These are phyloP conservation scores for Sinodicranocentrus sp. DNA, from an alignment of 2,888 invertebrate species.

Conservation along the genomic window DNA sequence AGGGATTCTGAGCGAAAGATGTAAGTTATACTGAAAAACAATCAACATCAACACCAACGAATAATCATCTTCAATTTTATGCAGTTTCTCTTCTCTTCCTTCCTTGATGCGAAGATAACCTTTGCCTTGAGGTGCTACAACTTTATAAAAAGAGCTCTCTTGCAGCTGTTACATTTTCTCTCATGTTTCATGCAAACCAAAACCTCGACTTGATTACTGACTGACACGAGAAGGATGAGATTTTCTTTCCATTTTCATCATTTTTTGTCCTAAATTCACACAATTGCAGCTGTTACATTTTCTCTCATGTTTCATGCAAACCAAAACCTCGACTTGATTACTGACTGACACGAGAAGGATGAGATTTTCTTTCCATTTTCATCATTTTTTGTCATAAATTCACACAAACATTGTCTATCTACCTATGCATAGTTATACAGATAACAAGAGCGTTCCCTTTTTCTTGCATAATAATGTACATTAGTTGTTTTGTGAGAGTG, in stretches of 20 bases:
- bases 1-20: too few species aligned
- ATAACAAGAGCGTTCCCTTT: too few species aligned
- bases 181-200: background rate
- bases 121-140: conserved; percentile 15
- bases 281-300: background rate
- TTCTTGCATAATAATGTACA: too few species aligned
- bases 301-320: conserved; percentile 3
- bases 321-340: conserved; percentile 2
- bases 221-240: conserved; percentile 14
- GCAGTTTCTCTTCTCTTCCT: background rate
- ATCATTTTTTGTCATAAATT: background rate
- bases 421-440: too few species aligned
- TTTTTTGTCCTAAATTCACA: background rate
- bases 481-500: too few species aligned
- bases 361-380: conserved; percentile 11
- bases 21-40: background rate
- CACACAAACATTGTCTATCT: too few species aligned
- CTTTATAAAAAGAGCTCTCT: background rate
- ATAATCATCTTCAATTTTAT: conserved; percentile 22
- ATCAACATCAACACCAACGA: conserved; percentile 3
- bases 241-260: conserved; percentile 9
- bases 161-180: background rate
- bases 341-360: conserved; percentile 10
- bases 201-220: background rate
- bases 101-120: background rate